phyloP scores from a whole-genome alignment of 2,113 vertebrate species.

The Willisornis vidua region DNA sequence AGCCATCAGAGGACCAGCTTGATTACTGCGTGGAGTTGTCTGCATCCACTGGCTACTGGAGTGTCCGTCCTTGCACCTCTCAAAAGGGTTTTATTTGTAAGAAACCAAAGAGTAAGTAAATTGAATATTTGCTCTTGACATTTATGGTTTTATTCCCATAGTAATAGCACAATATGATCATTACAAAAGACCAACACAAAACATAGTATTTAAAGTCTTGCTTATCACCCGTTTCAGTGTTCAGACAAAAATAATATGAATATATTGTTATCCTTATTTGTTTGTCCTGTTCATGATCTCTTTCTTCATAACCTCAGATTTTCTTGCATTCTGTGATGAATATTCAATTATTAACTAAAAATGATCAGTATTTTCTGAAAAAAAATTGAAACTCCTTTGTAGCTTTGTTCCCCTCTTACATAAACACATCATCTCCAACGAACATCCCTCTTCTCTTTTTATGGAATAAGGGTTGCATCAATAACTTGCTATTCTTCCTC shows the following conservation, averaged over 20 bases:
- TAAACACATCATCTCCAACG: neutral
- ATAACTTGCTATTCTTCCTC: neutral
- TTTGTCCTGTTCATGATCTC: neutral
- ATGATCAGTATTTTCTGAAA: neutral
- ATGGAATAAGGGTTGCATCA: neutral
- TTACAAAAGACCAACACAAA: neutral
- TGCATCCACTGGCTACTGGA: slow-evolving; percentile 78
- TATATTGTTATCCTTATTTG: neutral
- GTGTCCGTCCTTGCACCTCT: slow-evolving; percentile 73
- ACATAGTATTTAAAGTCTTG: neutral
- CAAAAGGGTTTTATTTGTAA: slow-evolving; percentile 88
- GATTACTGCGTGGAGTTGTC: slow-evolving; percentile 78
- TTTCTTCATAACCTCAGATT: neutral
- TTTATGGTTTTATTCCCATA: neutral
- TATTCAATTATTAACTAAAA: neutral
- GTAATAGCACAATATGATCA: neutral
- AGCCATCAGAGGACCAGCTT: slow-evolving; percentile 43
- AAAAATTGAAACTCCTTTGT: neutral
- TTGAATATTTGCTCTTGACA: neutral
- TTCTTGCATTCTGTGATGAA: neutral
- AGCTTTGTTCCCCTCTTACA: neutral
- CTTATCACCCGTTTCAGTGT: neutral
- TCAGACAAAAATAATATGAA: neutral
- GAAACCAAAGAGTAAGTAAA: slow-evolving; percentile 82
- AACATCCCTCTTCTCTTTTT: neutral